These are phyloP conservation scores for Adineta ricciae DNA, from an alignment of 2,888 invertebrate genomes.

Conservation along the genomic window DNA sequence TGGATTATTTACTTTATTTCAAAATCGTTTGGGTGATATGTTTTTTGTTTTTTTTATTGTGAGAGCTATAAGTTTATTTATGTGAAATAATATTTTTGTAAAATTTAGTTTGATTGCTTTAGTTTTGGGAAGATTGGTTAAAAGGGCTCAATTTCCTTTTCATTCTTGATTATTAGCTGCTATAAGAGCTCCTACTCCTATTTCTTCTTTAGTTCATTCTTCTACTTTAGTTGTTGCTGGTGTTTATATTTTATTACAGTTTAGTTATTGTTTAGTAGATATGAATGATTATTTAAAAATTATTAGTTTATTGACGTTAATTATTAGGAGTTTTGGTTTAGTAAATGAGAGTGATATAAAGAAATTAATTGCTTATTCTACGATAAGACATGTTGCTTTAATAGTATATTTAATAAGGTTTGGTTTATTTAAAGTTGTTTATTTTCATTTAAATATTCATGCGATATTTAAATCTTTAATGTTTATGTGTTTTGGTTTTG, in stretches of 20 bases:
- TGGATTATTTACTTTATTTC: background rate
- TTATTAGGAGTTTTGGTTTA: background rate
- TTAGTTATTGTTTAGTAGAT: background rate
- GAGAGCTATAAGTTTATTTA: background rate
- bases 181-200: background rate
- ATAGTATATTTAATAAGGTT: background rate
- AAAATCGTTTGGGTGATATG: background rate
- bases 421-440: background rate
- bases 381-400: background rate
- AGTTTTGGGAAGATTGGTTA: background rate
- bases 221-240: conserved; percentile 3
- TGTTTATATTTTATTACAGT: background rate
- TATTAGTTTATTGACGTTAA: background rate
- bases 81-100: background rate
- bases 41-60: background rate
- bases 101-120: no score
- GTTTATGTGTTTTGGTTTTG: background rate
- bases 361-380: background rate
- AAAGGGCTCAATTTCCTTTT: background rate
- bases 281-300: background rate
- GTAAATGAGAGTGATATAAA: background rate
- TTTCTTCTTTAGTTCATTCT: background rate
- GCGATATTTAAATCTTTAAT: background rate
- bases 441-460: conserved; percentile 1
- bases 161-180: background rate